Evolutionary conservation across 2,888 invertebrate species (phyloP).

Genomic region (Empis livida): DNA sequence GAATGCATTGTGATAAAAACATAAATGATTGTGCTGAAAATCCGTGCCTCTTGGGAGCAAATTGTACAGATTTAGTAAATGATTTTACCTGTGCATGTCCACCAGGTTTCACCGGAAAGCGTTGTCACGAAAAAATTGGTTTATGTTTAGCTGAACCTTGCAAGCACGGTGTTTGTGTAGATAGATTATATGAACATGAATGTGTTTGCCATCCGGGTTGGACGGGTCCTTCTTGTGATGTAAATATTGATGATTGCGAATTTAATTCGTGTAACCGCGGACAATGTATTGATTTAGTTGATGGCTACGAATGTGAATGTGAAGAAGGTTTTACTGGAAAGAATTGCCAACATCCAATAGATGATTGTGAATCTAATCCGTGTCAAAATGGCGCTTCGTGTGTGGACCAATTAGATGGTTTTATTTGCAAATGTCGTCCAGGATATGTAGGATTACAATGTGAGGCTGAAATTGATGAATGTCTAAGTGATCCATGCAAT

Average conservation of each 20-base stretch:
- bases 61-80: constrained; percentile 86
- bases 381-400: constrained; percentile 90
- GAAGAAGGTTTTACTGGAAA: constrained; percentile 94
- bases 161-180: constrained; percentile 85
- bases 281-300: constrained; percentile 74
- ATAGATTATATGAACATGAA: constrained; percentile 72
- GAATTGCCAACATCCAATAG: constrained; percentile 83
- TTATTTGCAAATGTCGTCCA: constrained; percentile 83
- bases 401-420: constrained; percentile 76
- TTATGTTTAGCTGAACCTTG: constrained; percentile 84
- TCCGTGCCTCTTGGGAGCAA: constrained; percentile 79
- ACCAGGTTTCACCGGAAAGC: constrained; percentile 86
- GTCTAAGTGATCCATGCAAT: constrained; percentile 80
- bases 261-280: constrained; percentile 87
- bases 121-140: constrained; percentile 91
- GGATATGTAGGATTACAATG: constrained; percentile 88
- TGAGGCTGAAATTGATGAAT: constrained; percentile 87
- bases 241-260: constrained; percentile 84
- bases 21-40: constrained; percentile 87
- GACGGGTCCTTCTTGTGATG: constrained; percentile 74
- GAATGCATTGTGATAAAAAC: constrained; percentile 86
- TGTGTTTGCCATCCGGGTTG: constrained; percentile 90
- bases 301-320: constrained; percentile 77
- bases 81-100: constrained; percentile 92
- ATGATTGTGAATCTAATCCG: constrained; percentile 79